Base-by-base conservation (phyloP, 2,797 vertebrate genomes). In the Gephyroberyx darwinii region DNA sequence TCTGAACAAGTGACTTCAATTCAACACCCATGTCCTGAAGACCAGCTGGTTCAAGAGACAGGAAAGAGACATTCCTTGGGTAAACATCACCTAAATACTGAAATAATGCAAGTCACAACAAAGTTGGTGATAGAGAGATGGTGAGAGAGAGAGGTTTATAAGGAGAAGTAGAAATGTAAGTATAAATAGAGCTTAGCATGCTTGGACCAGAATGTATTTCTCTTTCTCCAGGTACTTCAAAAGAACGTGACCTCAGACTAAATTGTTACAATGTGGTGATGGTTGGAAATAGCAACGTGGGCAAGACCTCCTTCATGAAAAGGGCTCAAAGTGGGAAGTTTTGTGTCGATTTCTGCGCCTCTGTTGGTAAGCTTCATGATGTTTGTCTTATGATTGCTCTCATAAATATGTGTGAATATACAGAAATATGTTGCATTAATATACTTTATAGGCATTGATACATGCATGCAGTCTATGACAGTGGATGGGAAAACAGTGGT, bases 251-350 rank as follows among this genome's bases (percentile, higher is more conserved):
- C 22, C 2, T 50, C 14, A 59, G 17, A 48, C 71, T 75, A 60
- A 74, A 73, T 4, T 1, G 12, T 31, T 88, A 71, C 64, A 95
- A 98, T 0, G 88, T 99, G 75, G 82, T 98, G 74, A 95, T 99
- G 53, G 69, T 99, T 2, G 98, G 98, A 81, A 94, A 96, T 80
- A 94, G 96, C 70, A 89, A 88, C 0, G 96, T 98, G 83, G 98
- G 98, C 58, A 99, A 99, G 84, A 96, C 96, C 0, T 96, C 96
- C 0, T 98, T 98, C 85, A 92, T 98, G 82, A 91, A 93, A 86
- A 91, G 95, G 47, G 75, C 96, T 69, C 92, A 94, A 0, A 88
- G 88, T 1, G 87, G 95, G 35, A 74, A 86, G 78, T 97, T 96
- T 61, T 90, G 81, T 68, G 71, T 82, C 0, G 91, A 94, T 47